phyloP scores from a whole-genome alignment of 2,113 vertebrate species.

The Protomyctophum bolini region DNA sequence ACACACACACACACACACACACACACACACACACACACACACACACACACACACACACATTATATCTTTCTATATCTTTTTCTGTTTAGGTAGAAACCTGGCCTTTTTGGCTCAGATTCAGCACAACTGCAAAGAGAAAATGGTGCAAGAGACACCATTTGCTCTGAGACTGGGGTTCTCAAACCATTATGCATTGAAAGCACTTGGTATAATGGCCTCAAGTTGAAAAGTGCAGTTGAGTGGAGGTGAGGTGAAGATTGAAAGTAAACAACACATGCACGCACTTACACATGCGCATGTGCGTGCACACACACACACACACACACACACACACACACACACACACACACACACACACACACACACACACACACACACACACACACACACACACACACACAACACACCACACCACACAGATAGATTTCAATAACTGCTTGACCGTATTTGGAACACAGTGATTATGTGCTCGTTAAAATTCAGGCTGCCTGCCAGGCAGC shows the following conservation, averaged over 20 bases:
- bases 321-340: too few species aligned
- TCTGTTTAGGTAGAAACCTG: too few species aligned
- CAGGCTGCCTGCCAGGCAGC: background rate
- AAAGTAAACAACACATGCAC: background rate
- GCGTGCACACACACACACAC: too few species aligned
- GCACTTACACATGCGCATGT: too few species aligned
- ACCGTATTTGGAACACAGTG: background rate
- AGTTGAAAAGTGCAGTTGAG: constrained; percentile 10
- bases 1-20: too few species aligned
- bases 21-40: too few species aligned
- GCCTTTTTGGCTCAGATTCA: constrained; percentile 36
- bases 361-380: too few species aligned
- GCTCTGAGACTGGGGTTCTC: constrained; percentile 8
- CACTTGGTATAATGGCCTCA: constrained; percentile 1
- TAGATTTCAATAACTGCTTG: background rate
- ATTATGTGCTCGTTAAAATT: background rate
- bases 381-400: too few species aligned
- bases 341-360: background rate
- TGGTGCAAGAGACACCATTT: constrained; percentile 26
- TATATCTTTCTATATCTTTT: too few species aligned
- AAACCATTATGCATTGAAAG: constrained; percentile 18
- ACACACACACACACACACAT: too few species aligned
- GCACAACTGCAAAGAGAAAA: constrained; percentile 18
- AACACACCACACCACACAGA: too few species aligned
- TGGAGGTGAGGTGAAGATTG: background rate